Evolutionary conservation across 2,113 vertebrate species (phyloP).

Genomic region (Nyctibius bracteatus): DNA sequence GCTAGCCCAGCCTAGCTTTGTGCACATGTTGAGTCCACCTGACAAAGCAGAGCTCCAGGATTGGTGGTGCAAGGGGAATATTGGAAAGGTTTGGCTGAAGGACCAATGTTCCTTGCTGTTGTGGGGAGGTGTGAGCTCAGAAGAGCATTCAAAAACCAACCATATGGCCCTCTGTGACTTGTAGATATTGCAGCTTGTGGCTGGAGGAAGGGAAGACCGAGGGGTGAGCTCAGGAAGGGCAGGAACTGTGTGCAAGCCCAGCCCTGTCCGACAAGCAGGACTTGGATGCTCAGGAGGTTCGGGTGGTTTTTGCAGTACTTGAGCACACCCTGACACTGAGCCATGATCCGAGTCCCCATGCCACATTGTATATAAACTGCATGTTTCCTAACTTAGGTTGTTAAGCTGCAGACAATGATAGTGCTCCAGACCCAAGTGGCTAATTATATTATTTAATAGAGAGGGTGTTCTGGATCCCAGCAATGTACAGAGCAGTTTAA

Average conservation of each 20-base stretch:
- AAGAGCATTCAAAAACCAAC: background rate
- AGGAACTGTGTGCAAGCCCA: background rate
- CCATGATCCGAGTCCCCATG: accelerated
- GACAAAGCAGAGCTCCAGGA: background rate
- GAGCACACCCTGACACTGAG: background rate
- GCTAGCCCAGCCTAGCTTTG: background rate
- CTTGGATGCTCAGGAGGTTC: background rate
- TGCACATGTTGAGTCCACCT: background rate
- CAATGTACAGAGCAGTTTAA: background rate
- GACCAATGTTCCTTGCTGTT: background rate
- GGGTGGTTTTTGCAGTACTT: background rate
- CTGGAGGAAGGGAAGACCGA: background rate
- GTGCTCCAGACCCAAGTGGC: conserved; percentile 34
- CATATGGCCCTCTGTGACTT: background rate
- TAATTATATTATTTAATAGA: conserved; percentile 43
- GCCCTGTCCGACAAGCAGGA: background rate
- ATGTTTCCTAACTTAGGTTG: background rate
- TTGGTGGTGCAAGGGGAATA: background rate
- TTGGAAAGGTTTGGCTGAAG: background rate
- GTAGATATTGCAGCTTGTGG: background rate
- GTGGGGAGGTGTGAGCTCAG: background rate
- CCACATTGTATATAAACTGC: background rate
- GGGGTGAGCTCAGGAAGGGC: background rate
- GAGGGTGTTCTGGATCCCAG: conserved; percentile 17
- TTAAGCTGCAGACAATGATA: background rate